A percentile compares a stretch with the other conserved stretches of the same genome.
phyloP scores from a whole-genome alignment of 2,797 vertebrate species.

The Sphenopsis melanotis region DNA sequence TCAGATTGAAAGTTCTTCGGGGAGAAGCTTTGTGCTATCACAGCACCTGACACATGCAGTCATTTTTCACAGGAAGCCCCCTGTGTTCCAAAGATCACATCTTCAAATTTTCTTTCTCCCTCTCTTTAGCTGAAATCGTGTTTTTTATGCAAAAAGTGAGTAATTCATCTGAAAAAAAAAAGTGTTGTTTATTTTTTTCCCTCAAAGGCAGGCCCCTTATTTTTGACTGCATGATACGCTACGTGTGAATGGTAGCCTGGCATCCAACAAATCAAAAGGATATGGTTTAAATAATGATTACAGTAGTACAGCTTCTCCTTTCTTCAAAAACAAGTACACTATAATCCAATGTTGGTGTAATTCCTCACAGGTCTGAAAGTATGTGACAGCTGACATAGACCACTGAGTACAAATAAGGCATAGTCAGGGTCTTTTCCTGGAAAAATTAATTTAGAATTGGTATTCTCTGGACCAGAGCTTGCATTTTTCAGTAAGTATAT shows the following conservation, averaged over 20 bases:
- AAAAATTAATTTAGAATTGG: not conserved
- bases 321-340: not conserved
- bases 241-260: not conserved
- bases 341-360: not conserved
- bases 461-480: not conserved
- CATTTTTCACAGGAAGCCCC: not conserved
- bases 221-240: not conserved
- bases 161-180: not conserved
- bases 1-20: not conserved
- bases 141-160: not conserved
- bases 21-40: not conserved
- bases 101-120: not conserved
- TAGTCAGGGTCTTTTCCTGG: not conserved
- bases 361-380: not conserved
- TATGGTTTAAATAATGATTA: slow-evolving; percentile 5
- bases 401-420: not conserved
- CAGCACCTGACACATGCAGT: not conserved
- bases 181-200: not conserved
- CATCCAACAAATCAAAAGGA: not conserved
- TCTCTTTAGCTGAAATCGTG: not conserved
- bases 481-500: not conserved
- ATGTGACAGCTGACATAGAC: not conserved
- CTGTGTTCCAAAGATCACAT: not conserved
- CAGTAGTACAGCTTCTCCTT: not conserved
- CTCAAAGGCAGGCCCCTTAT: not conserved